Conservation (phyloP, 2,888 invertebrate species). For the Aphidoletes aphidimyza region DNA sequence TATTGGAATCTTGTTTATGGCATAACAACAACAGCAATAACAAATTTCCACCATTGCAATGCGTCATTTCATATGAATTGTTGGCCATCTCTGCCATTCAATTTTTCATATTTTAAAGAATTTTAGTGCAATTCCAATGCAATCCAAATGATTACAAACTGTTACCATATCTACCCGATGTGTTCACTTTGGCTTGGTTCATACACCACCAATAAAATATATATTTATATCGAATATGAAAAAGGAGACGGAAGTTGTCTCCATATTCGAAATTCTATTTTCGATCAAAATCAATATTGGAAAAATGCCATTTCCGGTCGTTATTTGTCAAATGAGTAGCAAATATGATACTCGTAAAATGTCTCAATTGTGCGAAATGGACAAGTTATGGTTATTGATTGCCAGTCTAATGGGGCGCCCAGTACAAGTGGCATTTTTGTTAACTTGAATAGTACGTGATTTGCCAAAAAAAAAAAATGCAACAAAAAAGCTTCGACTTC, state of each 20-base stretch:
- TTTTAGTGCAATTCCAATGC: neutral
- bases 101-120: neutral
- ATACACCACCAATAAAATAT: no score
- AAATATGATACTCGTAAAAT: slow-evolving; percentile 23
- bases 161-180: no score
- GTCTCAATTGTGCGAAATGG: slow-evolving; percentile 4
- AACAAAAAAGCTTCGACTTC: neutral
- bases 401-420: neutral
- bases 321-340: slow-evolving; percentile 42
- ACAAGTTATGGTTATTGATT: slow-evolving; percentile 46
- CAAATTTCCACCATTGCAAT: neutral
- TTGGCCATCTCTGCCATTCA: neutral
- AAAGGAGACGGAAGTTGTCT: slow-evolving; percentile 35
- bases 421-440: neutral
- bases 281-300: slow-evolving; percentile 16
- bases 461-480: neutral
- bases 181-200: no score
- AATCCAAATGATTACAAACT: neutral
- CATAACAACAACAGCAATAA: no score
- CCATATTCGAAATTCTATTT: neutral
- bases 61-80: neutral
- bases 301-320: slow-evolving; percentile 44
- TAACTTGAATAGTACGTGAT: slow-evolving; percentile 2
- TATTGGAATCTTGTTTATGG: no score
- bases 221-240: no score